Base-by-base conservation (phyloP, 92 coral and sea anemone genomes). In the Siderastrea radians region DNA sequence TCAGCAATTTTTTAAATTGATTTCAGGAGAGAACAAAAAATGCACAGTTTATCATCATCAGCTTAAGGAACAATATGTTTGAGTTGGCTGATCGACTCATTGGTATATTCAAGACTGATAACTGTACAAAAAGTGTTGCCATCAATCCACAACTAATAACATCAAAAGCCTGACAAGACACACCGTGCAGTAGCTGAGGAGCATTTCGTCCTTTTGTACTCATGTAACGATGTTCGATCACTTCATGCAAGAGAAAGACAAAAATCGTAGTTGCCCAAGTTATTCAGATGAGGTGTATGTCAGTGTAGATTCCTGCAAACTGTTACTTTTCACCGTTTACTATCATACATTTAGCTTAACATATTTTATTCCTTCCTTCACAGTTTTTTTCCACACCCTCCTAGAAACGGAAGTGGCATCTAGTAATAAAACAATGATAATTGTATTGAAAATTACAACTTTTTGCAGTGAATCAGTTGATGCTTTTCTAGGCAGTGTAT, bases 41-140 rank as follows among this genome's bases (percentile, higher is more conserved):
- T 79, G 99, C 99, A 6, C 99, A 97, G 83, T 97, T 97, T 77
- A 95, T 97, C 65, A 97, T 97, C 54, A 97, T 97, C 88, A 97
- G 99, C 80, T 82, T 97, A 62, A 84, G 99, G 75, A 97, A 95
- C 95, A 97, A 97, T 91, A 97, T 97, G 99, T 97, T 97, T 70
- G 99, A 97, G 86, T 89, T 97, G 77, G 99, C 99, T 2, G 98
- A 97, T 81, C 95, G 96, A 58, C 88, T 97, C 52, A 92, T 97
- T 80, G 99, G 99, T 13, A 95, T 97, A 66, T 97, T 89, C 87
- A 97, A 97, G 91, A 97, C 99, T 51, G 88, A 92, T 60, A 95
- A 97, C 79, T 97, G 99, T 77, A 97, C 98, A 49, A 97, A 97
- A 91, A 97, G 98, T 73, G 98, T 85, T 9, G 90, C 98, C 8